Evolutionary conservation across 2,888 invertebrate species (phyloP).

Genomic region (Scelioninae gen. 2): DNA sequence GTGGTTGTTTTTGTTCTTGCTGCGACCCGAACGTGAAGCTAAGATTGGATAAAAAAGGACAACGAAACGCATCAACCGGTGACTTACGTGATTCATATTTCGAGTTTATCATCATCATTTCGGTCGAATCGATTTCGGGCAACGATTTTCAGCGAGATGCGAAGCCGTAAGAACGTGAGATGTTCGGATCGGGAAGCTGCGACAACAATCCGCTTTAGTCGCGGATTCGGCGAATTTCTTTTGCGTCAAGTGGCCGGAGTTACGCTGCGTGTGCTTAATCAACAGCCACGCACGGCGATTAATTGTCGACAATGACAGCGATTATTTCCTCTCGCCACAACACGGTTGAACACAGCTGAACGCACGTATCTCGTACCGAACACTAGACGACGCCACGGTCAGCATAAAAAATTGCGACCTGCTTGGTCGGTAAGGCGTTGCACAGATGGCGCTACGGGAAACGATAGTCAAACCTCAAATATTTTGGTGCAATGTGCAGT

Average conservation of each 20-base stretch:
- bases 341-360: slow-evolving; percentile 36
- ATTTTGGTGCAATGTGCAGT: too few relatives aligned
- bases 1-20: slow-evolving; percentile 27
- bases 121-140: slow-evolving; percentile 21
- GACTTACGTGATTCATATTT: slow-evolving; percentile 18
- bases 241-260: not conserved
- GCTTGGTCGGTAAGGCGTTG: not conserved
- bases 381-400: slow-evolving; percentile 40
- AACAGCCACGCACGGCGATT: slow-evolving; percentile 5
- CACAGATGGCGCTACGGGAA: not conserved
- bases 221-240: slow-evolving; percentile 1
- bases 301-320: slow-evolving; percentile 38
- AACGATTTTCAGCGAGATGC: slow-evolving; percentile 27
- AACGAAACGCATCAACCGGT: not conserved
- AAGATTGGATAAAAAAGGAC: not conserved
- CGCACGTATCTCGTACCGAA: slow-evolving; percentile 17
- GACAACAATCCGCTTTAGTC: not conserved
- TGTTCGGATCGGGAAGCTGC: slow-evolving; percentile 10
- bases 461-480: too few relatives aligned
- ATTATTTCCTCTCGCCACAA: slow-evolving; percentile 36
- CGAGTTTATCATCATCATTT: slow-evolving; percentile 13
- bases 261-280: slow-evolving; percentile 6
- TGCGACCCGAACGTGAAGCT: not conserved
- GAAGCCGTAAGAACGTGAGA: slow-evolving; percentile 5
- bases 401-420: not conserved